phyloP scores from a whole-genome alignment of 2,888 invertebrate species.

The Tipula confusa region DNA sequence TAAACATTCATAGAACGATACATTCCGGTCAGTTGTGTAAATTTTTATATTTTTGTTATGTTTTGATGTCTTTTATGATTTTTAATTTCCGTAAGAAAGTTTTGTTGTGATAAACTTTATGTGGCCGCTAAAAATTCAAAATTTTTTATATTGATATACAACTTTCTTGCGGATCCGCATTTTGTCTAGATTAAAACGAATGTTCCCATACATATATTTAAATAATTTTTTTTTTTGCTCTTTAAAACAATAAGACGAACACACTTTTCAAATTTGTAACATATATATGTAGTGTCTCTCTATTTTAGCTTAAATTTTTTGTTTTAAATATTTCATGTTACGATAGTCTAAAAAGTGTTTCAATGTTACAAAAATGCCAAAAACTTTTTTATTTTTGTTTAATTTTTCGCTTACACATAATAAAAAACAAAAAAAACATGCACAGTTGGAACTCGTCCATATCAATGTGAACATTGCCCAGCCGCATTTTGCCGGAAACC shows the following conservation, averaged over 20 bases:
- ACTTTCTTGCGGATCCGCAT: neutral
- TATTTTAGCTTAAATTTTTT: neutral
- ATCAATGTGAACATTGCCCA: conserved; percentile 56
- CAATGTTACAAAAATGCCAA: neutral
- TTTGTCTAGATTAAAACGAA: neutral
- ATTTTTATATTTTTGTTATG: neutral
- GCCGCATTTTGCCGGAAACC: conserved; percentile 60
- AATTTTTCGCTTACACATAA: neutral
- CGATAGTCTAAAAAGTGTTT: neutral
- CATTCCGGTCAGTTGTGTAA: conserved; percentile 38
- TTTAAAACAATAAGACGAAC: neutral
- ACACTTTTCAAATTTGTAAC: neutral
- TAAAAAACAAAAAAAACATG: too few species aligned
- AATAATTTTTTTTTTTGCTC: neutral
- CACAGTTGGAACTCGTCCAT: conserved; percentile 47
- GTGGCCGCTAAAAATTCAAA: neutral
- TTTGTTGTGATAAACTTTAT: neutral
- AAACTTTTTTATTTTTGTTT: neutral
- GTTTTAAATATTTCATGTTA: neutral
- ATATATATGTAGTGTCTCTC: neutral
- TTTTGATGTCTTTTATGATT: neutral
- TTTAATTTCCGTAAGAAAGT: conserved; percentile 13
- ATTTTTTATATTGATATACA: neutral
- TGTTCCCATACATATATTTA: neutral
- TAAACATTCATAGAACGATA: conserved; percentile 59